phyloP scores from a whole-genome alignment of 2,797 vertebrate species.

The Adrianichthys oophorus region DNA sequence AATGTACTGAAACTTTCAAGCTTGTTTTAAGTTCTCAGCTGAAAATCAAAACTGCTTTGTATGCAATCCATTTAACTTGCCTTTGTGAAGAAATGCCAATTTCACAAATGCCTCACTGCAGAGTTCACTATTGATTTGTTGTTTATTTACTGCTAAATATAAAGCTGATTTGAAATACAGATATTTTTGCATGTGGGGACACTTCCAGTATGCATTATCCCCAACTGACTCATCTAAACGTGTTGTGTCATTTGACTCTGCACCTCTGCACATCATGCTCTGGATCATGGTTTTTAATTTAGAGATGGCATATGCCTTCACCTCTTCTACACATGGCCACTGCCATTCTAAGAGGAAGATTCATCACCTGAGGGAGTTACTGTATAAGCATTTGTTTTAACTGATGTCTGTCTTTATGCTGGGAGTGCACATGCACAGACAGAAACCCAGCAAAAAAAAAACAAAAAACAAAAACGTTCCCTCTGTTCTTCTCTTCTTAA shows the following conservation, averaged over 20 bases:
- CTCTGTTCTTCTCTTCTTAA: conserved; percentile 71
- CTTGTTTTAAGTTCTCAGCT: not conserved
- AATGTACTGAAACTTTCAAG: not conserved
- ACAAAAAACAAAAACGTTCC: conserved; percentile 54
- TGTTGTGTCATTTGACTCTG: conserved; percentile 2
- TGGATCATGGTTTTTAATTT: conserved; percentile 11
- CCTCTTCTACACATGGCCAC: conserved; percentile 15
- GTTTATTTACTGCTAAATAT: conserved; percentile 10
- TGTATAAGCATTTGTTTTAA: conserved; percentile 19
- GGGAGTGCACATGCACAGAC: conserved; percentile 42
- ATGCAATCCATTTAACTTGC: conserved; percentile 5
- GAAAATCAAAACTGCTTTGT: conserved; percentile 6
- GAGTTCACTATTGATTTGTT: conserved; percentile 8
- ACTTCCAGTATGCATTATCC: conserved; percentile 1
- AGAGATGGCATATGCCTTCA: conserved; percentile 18
- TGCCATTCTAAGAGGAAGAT: conserved; percentile 23
- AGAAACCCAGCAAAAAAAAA: conserved; percentile 34
- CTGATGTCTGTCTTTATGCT: conserved; percentile 26
- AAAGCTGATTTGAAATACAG: not conserved
- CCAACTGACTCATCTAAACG: not conserved
- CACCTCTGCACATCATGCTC: conserved; percentile 5
- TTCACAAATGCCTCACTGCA: not conserved
- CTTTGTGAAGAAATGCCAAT: conserved; percentile 6
- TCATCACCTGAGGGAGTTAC: conserved; percentile 30
- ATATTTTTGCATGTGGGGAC: not conserved